These are phyloP conservation scores for Drosophila bunnanda DNA, from an alignment of 2,888 invertebrate species.

Conservation along the genomic window DNA sequence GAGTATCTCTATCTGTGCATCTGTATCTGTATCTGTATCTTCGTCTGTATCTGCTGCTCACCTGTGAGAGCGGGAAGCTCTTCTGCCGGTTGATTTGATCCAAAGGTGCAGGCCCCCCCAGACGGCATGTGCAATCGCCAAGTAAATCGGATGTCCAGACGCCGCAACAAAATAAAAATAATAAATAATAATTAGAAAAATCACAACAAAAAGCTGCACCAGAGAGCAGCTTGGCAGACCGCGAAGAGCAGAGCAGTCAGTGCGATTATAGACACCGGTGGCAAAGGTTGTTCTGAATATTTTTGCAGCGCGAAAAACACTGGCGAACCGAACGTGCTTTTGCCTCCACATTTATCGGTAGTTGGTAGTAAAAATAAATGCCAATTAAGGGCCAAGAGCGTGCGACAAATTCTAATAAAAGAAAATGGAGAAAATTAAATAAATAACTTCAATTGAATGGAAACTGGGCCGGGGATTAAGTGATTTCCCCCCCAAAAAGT, in stretches of 20 bases:
- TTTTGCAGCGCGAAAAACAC: not conserved
- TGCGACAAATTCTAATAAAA: not conserved
- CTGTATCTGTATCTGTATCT: slow-evolving; percentile 1
- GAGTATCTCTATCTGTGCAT: not conserved
- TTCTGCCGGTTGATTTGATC: slow-evolving; percentile 15
- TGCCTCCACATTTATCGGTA: not conserved
- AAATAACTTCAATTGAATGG: not conserved
- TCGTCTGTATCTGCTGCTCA: not conserved
- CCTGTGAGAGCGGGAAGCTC: not conserved
- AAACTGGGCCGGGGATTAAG: not conserved
- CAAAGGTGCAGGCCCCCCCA: not conserved
- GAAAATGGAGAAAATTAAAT: not conserved
- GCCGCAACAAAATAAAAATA: not conserved
- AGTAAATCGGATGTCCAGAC: slow-evolving; percentile 6
- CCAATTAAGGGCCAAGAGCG: not conserved
- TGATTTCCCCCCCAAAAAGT: not conserved
- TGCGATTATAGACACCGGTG: slow-evolving; percentile 51
- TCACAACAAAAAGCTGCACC: slow-evolving; percentile 17
- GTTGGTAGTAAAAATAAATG: slow-evolving; percentile 5
- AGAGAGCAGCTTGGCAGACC: slow-evolving; percentile 5
- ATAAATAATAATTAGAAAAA: slow-evolving; percentile 15
- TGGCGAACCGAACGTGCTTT: not conserved
- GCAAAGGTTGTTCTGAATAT: slow-evolving; percentile 52
- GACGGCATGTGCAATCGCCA: not conserved
- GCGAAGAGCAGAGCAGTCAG: slow-evolving; percentile 35